Evolutionary conservation across 2,797 vertebrate genomes (phyloP).

Genomic region (Alosa sapidissima): DNA sequence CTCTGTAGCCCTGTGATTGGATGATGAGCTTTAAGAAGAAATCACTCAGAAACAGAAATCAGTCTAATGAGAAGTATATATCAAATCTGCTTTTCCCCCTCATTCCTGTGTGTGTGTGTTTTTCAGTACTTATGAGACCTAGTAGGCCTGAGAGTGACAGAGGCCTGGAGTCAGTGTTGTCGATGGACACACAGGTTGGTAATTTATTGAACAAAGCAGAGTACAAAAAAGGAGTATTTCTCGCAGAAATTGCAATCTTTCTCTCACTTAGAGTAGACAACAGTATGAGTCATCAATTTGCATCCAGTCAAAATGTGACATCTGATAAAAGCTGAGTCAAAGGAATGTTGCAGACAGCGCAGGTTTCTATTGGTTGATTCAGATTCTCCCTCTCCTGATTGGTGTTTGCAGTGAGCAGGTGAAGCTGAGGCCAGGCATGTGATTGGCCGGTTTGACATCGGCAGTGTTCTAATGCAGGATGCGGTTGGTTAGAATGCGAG

Average conservation of each 20-base stretch:
- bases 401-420: not conserved
- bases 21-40: no score
- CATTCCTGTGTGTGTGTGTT: no score
- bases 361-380: not conserved
- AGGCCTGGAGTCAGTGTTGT: not conserved
- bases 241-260: not conserved
- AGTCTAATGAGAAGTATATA: not conserved
- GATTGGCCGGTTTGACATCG: not conserved
- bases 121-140: no score
- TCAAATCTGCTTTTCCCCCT: no score
- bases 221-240: not conserved
- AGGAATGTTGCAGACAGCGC: not conserved
- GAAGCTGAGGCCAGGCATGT: not conserved
- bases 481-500: constrained; percentile 50
- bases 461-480: constrained; percentile 41
- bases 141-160: not conserved
- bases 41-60: not conserved
- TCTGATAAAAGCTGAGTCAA: not conserved
- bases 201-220: not conserved
- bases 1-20: no score
- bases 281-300: not conserved
- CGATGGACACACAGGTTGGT: not conserved
- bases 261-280: not conserved
- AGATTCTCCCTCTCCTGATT: not conserved
- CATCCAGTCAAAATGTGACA: not conserved